These are phyloP conservation scores for Staurois parvus DNA, from an alignment of 2,797 vertebrate species.

Conservation along the genomic window DNA sequence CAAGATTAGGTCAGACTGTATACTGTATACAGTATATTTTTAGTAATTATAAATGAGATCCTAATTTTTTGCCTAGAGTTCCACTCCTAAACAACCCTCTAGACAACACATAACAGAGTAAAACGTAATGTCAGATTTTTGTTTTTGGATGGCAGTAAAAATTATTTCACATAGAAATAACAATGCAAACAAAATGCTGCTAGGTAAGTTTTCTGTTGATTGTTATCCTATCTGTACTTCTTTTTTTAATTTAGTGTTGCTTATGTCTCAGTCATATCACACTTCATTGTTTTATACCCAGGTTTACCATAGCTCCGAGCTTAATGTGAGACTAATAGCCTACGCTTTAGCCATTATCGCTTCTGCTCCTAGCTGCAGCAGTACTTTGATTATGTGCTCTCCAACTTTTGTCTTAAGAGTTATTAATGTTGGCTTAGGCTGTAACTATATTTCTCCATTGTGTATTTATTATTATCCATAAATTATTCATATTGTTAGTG, in stretches of 20 bases:
- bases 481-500: constrained; percentile 35
- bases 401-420: constrained; percentile 1
- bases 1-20: too few relatives aligned
- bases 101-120: too few relatives aligned
- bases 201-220: neutral
- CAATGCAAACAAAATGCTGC: too few relatives aligned
- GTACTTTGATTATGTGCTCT: constrained; percentile 1
- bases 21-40: too few relatives aligned
- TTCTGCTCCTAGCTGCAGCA: neutral
- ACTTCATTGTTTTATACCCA: neutral
- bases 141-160: too few relatives aligned
- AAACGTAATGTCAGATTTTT: too few relatives aligned
- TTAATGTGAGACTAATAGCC: neutral
- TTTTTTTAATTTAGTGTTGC: neutral
- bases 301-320: neutral
- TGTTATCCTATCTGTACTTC: neutral
- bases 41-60: too few relatives aligned
- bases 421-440: constrained; percentile 18
- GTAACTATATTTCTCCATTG: constrained; percentile 6
- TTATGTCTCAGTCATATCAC: neutral
- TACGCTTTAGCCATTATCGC: neutral
- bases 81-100: too few relatives aligned
- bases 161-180: too few relatives aligned
- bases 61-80: too few relatives aligned
- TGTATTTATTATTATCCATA: constrained; percentile 30